Evolutionary conservation across 2,888 invertebrate species (phyloP).

Genomic region (Himalopsyche anomala): DNA sequence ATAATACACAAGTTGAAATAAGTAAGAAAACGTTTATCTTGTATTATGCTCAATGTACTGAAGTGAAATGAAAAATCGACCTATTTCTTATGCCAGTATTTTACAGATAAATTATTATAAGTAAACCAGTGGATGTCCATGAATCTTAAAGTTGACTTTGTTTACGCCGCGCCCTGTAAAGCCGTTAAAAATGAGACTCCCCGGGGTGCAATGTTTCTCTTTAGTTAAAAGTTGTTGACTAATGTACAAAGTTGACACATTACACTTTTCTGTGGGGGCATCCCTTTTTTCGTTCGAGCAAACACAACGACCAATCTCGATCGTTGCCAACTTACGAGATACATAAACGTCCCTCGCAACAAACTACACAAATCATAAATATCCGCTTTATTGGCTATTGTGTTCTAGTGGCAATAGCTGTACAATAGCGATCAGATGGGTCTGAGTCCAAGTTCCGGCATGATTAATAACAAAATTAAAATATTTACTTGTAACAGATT

Average conservation of each 20-base stretch:
- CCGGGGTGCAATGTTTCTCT: constrained; percentile 5
- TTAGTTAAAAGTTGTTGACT: constrained; percentile 34
- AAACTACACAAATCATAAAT: not conserved
- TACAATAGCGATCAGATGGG: no score
- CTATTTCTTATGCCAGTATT: no score
- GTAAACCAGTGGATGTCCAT: not conserved
- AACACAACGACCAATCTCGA: constrained; percentile 20
- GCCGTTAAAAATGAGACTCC: constrained; percentile 14
- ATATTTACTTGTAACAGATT: no score
- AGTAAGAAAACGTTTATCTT: no score
- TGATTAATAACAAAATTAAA: no score
- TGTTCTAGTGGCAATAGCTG: no score
- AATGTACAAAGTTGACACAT: constrained; percentile 24
- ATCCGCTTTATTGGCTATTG: no score
- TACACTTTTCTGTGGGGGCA: not conserved
- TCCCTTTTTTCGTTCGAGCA: constrained; percentile 10
- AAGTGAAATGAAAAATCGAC: no score
- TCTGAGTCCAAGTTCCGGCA: no score
- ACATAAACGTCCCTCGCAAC: not conserved
- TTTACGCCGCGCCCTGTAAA: constrained; percentile 12
- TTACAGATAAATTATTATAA: no score
- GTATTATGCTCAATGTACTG: no score
- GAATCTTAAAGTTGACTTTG: constrained; percentile 20
- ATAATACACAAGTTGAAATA: no score
- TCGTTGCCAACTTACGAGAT: not conserved